These are phyloP conservation scores for Phymastichus coffea DNA, from an alignment of 1,140 invertebrate species.

Conservation along the genomic window DNA sequence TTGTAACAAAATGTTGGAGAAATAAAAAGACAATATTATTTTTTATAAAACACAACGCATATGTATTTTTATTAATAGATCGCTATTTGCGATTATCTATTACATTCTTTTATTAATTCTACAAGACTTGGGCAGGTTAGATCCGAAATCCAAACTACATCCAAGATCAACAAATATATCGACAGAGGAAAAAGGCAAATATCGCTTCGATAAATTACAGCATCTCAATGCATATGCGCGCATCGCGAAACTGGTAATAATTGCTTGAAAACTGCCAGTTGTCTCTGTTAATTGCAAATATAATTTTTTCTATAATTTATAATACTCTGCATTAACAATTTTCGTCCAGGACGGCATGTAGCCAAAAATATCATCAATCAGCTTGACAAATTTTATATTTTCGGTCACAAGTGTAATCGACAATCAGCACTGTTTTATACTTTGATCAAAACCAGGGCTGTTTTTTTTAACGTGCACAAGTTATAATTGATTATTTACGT, in stretches of 20 bases:
- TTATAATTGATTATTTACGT: conserved; percentile 1
- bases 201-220: conserved; percentile 28
- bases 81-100: conserved; percentile 21
- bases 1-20: too few relatives aligned
- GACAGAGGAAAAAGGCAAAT: conserved; percentile 29
- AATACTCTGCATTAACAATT: conserved; percentile 31
- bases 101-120: conserved; percentile 30
- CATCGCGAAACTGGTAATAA: conserved; percentile 25
- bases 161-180: conserved; percentile 31
- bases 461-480: background rate
- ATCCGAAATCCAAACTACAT: conserved; percentile 24
- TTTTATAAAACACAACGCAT: conserved; percentile 29
- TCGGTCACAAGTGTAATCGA: conserved; percentile 26
- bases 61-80: conserved; percentile 29
- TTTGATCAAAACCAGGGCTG: conserved; percentile 23
- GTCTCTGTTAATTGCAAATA: conserved; percentile 28
- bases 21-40: conserved; percentile 19
- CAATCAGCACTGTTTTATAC: conserved; percentile 11
- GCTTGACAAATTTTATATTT: conserved; percentile 28
- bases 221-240: conserved; percentile 20
- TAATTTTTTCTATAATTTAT: conserved; percentile 30
- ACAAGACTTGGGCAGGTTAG: conserved; percentile 25
- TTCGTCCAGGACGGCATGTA: conserved; percentile 29
- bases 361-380: conserved; percentile 31
- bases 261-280: conserved; percentile 24